Evolutionary conservation across 2,888 invertebrate genomes (phyloP).

Genomic region (Drosophila atroscutellata): DNA sequence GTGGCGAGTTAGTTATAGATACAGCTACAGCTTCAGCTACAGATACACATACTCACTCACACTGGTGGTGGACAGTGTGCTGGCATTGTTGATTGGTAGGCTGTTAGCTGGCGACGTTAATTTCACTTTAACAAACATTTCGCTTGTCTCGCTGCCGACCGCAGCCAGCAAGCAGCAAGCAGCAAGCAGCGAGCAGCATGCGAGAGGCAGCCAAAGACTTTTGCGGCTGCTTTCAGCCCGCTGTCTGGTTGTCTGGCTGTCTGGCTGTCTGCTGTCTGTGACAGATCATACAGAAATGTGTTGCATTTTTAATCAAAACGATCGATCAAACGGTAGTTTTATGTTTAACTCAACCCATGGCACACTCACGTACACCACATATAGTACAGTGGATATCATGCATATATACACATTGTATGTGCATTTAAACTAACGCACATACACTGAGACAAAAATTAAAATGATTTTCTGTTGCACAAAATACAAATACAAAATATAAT

Average conservation of each 20-base stretch:
- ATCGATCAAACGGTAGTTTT: constrained; percentile 84
- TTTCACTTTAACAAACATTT: constrained; percentile 83
- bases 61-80: constrained; percentile 45
- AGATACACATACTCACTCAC: constrained; percentile 25
- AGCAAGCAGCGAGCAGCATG: not conserved
- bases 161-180: constrained; percentile 24
- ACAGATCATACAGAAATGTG: constrained; percentile 83
- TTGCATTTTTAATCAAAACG: constrained; percentile 84
- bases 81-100: constrained; percentile 76
- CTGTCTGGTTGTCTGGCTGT: constrained; percentile 20
- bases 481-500: not conserved
- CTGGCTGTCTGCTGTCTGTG: constrained; percentile 65
- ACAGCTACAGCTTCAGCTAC: constrained; percentile 16
- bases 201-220: constrained; percentile 45
- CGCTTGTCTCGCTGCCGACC: constrained; percentile 67
- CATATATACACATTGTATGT: constrained; percentile 2
- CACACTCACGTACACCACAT: constrained; percentile 35
- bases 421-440: constrained; percentile 17
- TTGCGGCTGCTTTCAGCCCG: constrained; percentile 72
- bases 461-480: not conserved
- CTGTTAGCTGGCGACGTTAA: constrained; percentile 78
- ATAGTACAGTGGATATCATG: constrained; percentile 1
- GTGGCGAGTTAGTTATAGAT: constrained; percentile 28
- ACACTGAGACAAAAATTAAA: constrained; percentile 4
- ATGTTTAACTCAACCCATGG: constrained; percentile 54